Evolutionary conservation across 2,797 vertebrate species (phyloP), one percentile per base, ranked within the genome.

Genomic region (Xenopus petersii): DNA sequence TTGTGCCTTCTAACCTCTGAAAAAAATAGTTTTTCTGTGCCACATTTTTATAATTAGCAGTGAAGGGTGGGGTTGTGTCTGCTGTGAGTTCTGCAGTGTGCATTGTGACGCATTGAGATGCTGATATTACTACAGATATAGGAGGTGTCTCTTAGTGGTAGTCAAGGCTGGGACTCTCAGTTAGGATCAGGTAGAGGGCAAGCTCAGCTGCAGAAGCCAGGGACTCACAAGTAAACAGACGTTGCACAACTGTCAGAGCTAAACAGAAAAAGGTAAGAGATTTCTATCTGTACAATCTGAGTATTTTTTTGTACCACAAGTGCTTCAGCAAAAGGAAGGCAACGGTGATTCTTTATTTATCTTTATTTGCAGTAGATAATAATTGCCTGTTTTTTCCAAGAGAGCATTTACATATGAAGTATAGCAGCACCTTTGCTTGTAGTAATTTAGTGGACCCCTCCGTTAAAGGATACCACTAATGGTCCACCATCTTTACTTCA

Each of bases 121-220:
- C 62, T 56, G 60, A 77, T 63, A 65, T 77, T 68, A 69, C 75
- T 73, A 77, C 5, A 24, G 49, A 68, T 73, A 58, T 56, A 48
- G 51, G 33, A 26, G 49, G 58, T 64, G 72, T 77, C 69, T 62
- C 12, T 68, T 15, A 33, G 13, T 55, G 66, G 66, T 68, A 69
- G 51, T 16, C 12, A 48, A 58, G 26, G 48, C 63, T 68, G 70
- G 54, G 67, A 16, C 49, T 63, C 17, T 54, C n/a, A 33, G 71
- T 13, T 55, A 21, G 67, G 10, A 62, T 66, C 17, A 58, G 10
- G 21, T 17, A n/a, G 12, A 46, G 16, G 47, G 36, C 49, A 12
- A 51, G 49, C 49, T 12, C 11, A 12, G 15, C 49, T 51, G 30
- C 26, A 12, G 65, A 61, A 48, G 33, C 36, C 3, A 16, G 54